phyloP scores from a whole-genome alignment of 2,113 vertebrate genomes.

The Alectura lathami region DNA sequence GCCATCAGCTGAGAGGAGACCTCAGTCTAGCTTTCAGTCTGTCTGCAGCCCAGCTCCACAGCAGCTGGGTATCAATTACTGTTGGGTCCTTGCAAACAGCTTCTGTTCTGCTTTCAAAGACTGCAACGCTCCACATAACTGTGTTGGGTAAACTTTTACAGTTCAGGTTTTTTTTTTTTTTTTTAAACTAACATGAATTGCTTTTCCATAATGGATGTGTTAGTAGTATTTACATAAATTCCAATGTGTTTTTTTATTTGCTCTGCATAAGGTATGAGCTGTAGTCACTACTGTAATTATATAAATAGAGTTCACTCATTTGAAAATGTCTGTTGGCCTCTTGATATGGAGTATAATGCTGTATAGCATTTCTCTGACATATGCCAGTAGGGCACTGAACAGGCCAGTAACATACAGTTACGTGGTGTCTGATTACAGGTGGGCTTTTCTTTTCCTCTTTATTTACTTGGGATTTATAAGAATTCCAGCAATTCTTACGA shows the following conservation, averaged over 20 bases:
- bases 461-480: slow-evolving; percentile 44
- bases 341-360: background rate
- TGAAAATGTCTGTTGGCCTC: slow-evolving; percentile 1
- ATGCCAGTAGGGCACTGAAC: background rate
- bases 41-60: background rate
- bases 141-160: slow-evolving; percentile 12
- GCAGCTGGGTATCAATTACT: background rate
- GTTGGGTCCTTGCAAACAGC: background rate
- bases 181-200: slow-evolving; percentile 26
- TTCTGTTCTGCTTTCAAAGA: slow-evolving; percentile 22
- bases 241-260: slow-evolving; percentile 8
- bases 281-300: slow-evolving; percentile 36
- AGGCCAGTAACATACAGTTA: background rate
- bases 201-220: background rate
- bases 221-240: slow-evolving; percentile 9
- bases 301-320: slow-evolving; percentile 65
- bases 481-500: slow-evolving; percentile 22
- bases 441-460: slow-evolving; percentile 31
- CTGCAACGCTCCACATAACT: background rate
- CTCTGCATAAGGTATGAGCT: slow-evolving; percentile 24
- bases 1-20: background rate
- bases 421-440: slow-evolving; percentile 46
- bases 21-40: background rate
- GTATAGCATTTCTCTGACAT: background rate
- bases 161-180: background rate